Percentiles rank a stretch among this genome's conserved stretches.
phyloP scores from a whole-genome alignment of 2,113 vertebrate genomes.

The Dipodomys ordii region DNA sequence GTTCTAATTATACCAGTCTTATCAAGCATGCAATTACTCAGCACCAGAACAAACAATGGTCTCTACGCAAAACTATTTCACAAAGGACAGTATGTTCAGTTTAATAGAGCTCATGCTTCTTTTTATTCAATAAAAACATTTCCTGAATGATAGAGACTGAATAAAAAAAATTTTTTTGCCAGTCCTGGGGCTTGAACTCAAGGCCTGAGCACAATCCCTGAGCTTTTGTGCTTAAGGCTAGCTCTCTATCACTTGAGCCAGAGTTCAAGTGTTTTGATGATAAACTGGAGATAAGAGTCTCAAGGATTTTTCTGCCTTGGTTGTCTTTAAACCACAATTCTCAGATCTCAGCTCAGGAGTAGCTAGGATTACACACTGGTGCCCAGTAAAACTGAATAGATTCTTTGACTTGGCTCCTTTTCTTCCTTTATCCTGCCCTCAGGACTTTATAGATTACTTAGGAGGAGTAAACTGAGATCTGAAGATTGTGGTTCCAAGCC shows the following conservation, averaged over 20 bases:
- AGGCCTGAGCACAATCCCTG: too few relatives aligned
- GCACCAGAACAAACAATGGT: neutral
- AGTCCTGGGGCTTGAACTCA: too few relatives aligned
- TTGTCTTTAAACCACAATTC: too few relatives aligned
- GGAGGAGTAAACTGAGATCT: too few relatives aligned
- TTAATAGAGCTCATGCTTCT: neutral
- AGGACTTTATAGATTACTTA: neutral
- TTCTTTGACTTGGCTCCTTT: neutral
- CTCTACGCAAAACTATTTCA: neutral
- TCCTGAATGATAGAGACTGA: neutral
- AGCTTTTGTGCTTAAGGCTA: too few relatives aligned
- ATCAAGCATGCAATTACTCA: neutral
- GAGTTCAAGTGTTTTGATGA: too few relatives aligned
- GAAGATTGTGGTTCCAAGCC: too few relatives aligned
- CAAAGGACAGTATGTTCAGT: neutral
- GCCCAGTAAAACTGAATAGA: neutral
- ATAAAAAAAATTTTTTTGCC: neutral
- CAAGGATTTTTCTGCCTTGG: too few relatives aligned
- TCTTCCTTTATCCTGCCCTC: neutral
- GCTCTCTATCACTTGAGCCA: too few relatives aligned
- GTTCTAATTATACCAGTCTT: neutral
- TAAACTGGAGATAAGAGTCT: too few relatives aligned
- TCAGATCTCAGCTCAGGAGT: too few relatives aligned
- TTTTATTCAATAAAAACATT: neutral
- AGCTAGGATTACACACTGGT: too few relatives aligned